phyloP scores from a whole-genome alignment of 2,888 invertebrate species.

The Graphium colonna region DNA sequence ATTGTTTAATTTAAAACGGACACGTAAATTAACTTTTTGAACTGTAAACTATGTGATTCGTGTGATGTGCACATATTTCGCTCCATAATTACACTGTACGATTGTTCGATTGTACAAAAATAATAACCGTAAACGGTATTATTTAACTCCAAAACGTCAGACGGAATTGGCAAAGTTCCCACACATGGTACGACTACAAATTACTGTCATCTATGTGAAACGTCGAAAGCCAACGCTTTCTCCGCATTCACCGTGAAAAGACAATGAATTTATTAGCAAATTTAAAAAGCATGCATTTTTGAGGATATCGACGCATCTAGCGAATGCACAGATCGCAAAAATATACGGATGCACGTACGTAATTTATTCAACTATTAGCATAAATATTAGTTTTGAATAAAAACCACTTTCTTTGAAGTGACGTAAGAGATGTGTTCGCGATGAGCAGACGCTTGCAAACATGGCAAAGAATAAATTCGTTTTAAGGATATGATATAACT shows the following conservation, averaged over 20 bases:
- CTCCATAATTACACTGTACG: too few relatives aligned
- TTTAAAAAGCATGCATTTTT: not conserved
- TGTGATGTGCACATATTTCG: not conserved
- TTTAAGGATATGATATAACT: slow-evolving; percentile 43
- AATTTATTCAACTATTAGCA: slow-evolving; percentile 28
- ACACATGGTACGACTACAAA: slow-evolving; percentile 21
- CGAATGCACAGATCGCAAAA: not conserved
- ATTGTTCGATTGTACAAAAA: not conserved
- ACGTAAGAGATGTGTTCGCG: slow-evolving; percentile 55
- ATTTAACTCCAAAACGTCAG: slow-evolving; percentile 11
- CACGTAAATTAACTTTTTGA: too few relatives aligned
- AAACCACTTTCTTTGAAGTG: slow-evolving; percentile 65
- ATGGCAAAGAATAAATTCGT: slow-evolving; percentile 51
- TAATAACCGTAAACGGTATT: slow-evolving; percentile 15
- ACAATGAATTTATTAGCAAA: not conserved
- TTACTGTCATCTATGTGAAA: slow-evolving; percentile 21
- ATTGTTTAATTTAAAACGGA: too few relatives aligned
- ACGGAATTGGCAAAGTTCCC: slow-evolving; percentile 19
- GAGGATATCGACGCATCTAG: too few relatives aligned
- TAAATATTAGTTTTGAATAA: slow-evolving; percentile 44
- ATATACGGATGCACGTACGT: slow-evolving; percentile 33
- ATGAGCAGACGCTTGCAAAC: slow-evolving; percentile 61
- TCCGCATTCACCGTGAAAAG: not conserved
- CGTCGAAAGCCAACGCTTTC: slow-evolving; percentile 3
- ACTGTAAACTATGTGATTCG: too few relatives aligned